A percentile compares a stretch with the other conserved stretches of the same genome.
Evolutionary conservation across 2,113 vertebrate genomes (phyloP).

Genomic region (Bos javanicus): DNA sequence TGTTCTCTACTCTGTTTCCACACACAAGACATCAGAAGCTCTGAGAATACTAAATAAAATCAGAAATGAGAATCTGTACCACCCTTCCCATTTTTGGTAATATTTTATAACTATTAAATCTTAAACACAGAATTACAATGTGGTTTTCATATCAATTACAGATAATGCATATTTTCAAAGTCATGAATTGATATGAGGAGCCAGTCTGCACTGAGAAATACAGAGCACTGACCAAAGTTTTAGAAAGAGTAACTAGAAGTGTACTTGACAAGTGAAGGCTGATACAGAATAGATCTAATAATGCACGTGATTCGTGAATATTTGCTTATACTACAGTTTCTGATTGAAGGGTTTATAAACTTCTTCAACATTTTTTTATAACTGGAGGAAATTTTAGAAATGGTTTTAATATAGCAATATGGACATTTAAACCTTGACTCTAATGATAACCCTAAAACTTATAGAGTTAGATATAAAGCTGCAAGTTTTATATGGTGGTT

Average conservation of each 20-base stretch:
- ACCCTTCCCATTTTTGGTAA: background rate
- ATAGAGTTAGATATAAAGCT: background rate
- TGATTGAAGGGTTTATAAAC: background rate
- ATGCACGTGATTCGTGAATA: background rate
- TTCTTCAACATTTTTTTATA: background rate
- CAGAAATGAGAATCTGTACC: background rate
- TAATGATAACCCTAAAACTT: background rate
- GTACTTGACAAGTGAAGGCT: background rate
- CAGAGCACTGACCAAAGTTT: background rate
- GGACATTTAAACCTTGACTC: background rate
- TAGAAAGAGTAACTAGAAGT: background rate
- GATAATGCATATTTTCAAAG: background rate
- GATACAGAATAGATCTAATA: background rate
- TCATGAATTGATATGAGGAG: background rate
- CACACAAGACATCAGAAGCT: background rate
- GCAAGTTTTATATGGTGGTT: background rate
- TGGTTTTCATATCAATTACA: background rate
- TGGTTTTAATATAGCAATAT: background rate
- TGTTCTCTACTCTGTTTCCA: background rate
- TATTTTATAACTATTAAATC: background rate
- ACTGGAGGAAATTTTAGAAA: rapidly evolving
- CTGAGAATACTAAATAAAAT: background rate
- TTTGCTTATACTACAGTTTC: background rate
- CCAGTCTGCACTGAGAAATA: background rate
- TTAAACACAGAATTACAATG: background rate